Conservation (phyloP, 35 echinoderm and acorn worm species). For the Patiria miniata region DNA sequence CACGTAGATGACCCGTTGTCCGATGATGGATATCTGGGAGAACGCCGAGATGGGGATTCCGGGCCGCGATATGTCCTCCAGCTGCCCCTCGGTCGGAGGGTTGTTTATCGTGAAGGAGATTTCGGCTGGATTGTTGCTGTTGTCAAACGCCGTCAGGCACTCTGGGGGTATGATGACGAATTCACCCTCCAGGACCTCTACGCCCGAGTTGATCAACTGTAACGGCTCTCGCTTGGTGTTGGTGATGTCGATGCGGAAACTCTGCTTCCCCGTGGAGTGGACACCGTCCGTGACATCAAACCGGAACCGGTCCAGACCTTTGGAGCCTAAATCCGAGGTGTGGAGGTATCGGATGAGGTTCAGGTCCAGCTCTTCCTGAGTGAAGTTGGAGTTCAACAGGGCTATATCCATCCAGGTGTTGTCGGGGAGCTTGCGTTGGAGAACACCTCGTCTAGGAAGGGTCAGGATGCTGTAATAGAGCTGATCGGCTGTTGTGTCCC, state of each 20-base stretch:
- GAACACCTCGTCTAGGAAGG: constrained; percentile 57
- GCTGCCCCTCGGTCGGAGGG: constrained; percentile 77
- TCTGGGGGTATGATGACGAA: constrained; percentile 64
- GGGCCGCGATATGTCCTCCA: constrained; percentile 67
- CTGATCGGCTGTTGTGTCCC: constrained; percentile 68
- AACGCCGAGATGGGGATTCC: constrained; percentile 74
- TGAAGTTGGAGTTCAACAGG: constrained; percentile 62
- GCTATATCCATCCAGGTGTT: constrained; percentile 64
- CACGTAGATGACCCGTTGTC: constrained; percentile 77
- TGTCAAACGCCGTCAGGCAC: constrained; percentile 73
- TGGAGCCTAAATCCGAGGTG: constrained; percentile 66
- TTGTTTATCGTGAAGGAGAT: constrained; percentile 73
- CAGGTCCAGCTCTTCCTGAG: constrained; percentile 81
- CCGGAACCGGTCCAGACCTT: constrained; percentile 84
- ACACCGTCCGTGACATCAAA: constrained; percentile 86
- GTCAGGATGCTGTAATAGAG: constrained; percentile 49
- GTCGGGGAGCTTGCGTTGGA: constrained; percentile 56
- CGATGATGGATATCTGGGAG: constrained; percentile 81
- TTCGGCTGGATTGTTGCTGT: constrained; percentile 67
- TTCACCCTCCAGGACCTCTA: constrained; percentile 68
- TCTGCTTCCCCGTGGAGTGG: constrained; percentile 69
- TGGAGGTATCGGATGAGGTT: constrained; percentile 91
- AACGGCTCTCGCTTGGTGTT: constrained; percentile 76
- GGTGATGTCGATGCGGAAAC: constrained; percentile 75
- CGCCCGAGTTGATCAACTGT: constrained; percentile 75